Evolutionary conservation across 2,888 invertebrate species (phyloP), one percentile per base, ranked within the genome.

Genomic region (Eurois occulta): DNA sequence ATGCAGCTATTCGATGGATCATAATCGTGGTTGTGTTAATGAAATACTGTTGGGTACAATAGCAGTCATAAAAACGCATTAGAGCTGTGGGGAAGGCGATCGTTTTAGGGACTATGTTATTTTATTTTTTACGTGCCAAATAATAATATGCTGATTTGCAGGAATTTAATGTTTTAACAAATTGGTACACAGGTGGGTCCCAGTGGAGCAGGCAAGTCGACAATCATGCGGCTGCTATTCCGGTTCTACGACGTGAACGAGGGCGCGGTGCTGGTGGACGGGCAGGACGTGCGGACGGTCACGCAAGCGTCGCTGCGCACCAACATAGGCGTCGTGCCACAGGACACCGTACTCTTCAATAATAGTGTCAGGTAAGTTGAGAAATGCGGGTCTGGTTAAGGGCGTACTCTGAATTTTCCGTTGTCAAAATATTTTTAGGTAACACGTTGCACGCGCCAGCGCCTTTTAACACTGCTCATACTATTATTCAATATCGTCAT

Each of bases 281-380:
- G 98, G 0, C 98, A 99, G 92, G 98, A 99, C 94, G 98, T 99
- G 32, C 98, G 98, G 90, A 97, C 98, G 0, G 98, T 99, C 10
- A 98, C 98, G 78, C 98, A 99, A 91, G 97, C 98, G 76, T 99
- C 99, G 75, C 96, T 99, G 62, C 97, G 99, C 24, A 97, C 97
- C 87, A 97, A 97, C 69, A 99, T 99, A 88, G 99, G 99, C 21
- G 99, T 99, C 52, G 99, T 99, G 62, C 99, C 99, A 1, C 99
- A 99, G 94, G 99, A 99, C 91, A 99, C 99, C 0, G 99, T 99
- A 64, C 97, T 99, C 0, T 99, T 99, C 92, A 99, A 99, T 93
- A 99, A 99, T 91, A 98, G 98, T 58, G 98, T 99, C 81, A 98
- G 97, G 97, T 98, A 90, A 94, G 94, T 35, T 28, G 1, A 41